Evolutionary conservation across 2,113 vertebrate genomes (phyloP).

Genomic region (Cygnus atratus): DNA sequence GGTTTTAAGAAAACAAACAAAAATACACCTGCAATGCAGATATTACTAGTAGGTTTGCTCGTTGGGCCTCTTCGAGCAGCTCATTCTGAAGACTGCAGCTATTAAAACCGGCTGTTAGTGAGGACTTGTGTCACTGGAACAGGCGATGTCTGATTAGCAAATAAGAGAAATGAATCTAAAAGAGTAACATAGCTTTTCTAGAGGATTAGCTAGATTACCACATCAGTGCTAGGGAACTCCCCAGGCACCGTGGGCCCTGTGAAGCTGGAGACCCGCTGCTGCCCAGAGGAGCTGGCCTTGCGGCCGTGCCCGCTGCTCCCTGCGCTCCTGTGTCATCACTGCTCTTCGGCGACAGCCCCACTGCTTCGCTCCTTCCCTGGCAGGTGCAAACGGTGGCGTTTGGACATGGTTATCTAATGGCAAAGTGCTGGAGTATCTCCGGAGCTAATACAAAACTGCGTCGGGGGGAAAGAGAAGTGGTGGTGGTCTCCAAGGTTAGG

Average conservation of each 20-base stretch:
- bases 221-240: neutral
- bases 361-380: neutral
- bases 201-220: neutral
- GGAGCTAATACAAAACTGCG: neutral
- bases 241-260: rapidly evolving
- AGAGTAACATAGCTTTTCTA: neutral
- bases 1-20: neutral
- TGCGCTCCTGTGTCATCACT: rapidly evolving
- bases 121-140: neutral
- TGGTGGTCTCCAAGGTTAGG: neutral
- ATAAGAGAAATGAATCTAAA: neutral
- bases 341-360: neutral
- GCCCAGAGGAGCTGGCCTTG: neutral
- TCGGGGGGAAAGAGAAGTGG: neutral
- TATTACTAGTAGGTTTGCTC: neutral
- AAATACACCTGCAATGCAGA: too few species aligned
- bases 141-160: neutral
- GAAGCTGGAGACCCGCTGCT: neutral
- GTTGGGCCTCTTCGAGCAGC: rapidly evolving
- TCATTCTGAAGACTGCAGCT: neutral
- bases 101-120: neutral
- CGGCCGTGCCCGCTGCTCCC: neutral
- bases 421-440: neutral
- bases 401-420: neutral
- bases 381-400: neutral